Evolutionary conservation across 1,140 invertebrate species (phyloP), one percentile per base, ranked within the genome.

Genomic region (Aphelinus atriplicis): DNA sequence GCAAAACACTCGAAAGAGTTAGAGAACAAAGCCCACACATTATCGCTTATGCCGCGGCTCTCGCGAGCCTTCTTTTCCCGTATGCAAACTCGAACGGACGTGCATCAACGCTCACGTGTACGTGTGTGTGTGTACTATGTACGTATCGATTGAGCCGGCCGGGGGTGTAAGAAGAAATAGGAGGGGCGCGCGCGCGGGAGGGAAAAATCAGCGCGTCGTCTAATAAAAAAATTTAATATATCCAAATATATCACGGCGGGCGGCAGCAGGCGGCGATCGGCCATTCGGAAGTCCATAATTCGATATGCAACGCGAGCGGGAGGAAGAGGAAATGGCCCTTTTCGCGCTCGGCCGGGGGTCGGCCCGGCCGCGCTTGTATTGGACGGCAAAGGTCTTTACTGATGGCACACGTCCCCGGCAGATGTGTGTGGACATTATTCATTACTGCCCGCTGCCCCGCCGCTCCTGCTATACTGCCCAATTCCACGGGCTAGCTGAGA

Each of bases 271-370:
- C 82, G 85, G 83, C 82, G 84, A 86, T 86, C 85, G 85, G 81
- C 86, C 85, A 86, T 87, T 87, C 84, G 81, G 83, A 84, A 83
- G 80, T 86, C 85, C 84, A 86, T 87, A 86, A 87, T 87, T 86
- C 85, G 84, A 87, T 87, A 86, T 87, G 86, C 86, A 85, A 82
- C 82, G 80, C 82, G 83, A 84, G 85, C 83, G 82, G 78, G 80
- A 82, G 82, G 81, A 84, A 81, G 84, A 81, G 84, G 78, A 85
- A 85, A 86, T 85, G 83, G 82, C 80, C 83, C 82, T 84, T 80
- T 79, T 79, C 80, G 78, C 65, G 64, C 65, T 74, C 69, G 75
- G 73, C 26, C 26, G 26, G 26, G 26, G 26, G 26, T 26, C 26
- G 26, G 26, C 26, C 26, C 26, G 26, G 26, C 26, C 26, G 26